Conservation (phyloP, 2,113 vertebrate species). For the Caloenas nicobarica region DNA sequence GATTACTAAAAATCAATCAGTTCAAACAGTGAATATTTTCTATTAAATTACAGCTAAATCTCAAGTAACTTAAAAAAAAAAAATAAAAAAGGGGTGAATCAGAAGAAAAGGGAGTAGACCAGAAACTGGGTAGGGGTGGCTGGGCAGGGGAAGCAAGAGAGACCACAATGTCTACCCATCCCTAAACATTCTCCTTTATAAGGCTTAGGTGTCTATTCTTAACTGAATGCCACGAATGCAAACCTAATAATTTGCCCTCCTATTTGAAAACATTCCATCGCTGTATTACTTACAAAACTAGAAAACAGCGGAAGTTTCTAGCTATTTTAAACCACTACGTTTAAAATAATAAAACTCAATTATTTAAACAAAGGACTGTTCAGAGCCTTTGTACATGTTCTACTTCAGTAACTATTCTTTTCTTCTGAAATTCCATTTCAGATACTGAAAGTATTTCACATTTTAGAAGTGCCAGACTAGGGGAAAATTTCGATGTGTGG, state of each 20-base stretch:
- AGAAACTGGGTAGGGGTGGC: neutral
- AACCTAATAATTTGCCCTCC: neutral
- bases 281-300: neutral
- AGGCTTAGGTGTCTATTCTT: neutral
- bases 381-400: neutral
- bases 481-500: conserved; percentile 24
- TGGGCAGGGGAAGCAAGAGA: neutral
- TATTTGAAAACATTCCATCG: neutral
- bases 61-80: neutral
- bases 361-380: neutral
- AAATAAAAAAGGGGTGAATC: neutral
- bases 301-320: neutral
- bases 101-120: neutral
- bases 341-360: neutral
- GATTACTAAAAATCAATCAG: neutral
- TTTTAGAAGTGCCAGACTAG: conserved; percentile 34
- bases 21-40: neutral
- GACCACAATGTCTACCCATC: neutral
- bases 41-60: neutral
- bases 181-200: neutral
- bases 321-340: neutral
- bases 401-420: neutral
- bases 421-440: neutral
- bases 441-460: neutral
- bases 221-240: neutral